phyloP scores from a whole-genome alignment of 1,140 invertebrate genomes.

The Bemisia tabaci region DNA sequence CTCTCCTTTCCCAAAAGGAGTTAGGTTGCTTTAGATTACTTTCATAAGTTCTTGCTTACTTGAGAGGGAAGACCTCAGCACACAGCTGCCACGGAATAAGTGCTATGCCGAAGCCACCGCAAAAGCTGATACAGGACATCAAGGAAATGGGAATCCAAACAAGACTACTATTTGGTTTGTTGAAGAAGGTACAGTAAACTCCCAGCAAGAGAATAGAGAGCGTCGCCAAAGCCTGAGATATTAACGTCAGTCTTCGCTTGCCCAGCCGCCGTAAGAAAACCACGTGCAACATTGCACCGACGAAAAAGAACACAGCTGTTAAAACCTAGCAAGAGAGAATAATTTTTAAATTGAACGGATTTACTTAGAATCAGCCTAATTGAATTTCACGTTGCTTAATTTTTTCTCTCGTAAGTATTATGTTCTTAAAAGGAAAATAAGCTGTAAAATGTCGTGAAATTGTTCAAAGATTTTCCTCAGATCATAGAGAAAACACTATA shows the following conservation, averaged over 20 bases:
- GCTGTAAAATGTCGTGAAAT: no score
- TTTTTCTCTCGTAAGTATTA: no score
- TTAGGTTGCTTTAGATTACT: no score
- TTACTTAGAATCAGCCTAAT: no score
- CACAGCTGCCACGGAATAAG: slow-evolving; percentile 20
- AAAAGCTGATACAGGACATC: slow-evolving; percentile 15
- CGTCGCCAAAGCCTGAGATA: slow-evolving; percentile 23
- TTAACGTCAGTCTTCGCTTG: slow-evolving; percentile 25
- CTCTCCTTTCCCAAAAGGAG: no score
- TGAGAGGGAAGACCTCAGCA: slow-evolving; percentile 20
- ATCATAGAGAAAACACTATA: no score
- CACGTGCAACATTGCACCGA: slow-evolving; percentile 2
- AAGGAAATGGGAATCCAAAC: slow-evolving; percentile 15
- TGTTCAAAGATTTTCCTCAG: no score
- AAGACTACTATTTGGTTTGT: background rate
- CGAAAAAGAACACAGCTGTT: background rate
- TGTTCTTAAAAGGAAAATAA: no score
- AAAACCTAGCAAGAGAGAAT: background rate
- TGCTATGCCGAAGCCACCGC: slow-evolving; percentile 15
- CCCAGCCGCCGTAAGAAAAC: slow-evolving; percentile 21
- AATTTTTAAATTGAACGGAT: no score
- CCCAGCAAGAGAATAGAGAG: slow-evolving; percentile 11
- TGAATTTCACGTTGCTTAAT: no score
- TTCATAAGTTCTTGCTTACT: no score
- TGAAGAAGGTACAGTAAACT: slow-evolving; percentile 10